phyloP scores from a whole-genome alignment of 2,888 invertebrate genomes.

The Encarsia formosa region DNA sequence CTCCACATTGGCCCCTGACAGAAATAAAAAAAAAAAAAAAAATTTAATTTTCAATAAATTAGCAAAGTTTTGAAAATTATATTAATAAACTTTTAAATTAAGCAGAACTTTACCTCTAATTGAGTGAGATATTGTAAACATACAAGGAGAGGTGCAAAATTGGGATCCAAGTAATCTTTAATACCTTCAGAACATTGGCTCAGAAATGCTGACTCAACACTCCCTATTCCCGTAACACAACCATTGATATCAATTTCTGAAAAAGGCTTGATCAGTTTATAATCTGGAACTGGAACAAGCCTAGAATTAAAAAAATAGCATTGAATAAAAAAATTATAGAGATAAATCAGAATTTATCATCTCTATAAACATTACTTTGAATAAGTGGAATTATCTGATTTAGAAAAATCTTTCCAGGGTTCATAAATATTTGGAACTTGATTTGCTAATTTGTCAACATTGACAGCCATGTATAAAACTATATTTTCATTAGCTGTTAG shows the following conservation, averaged over 20 bases:
- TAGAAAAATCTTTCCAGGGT: constrained; percentile 55
- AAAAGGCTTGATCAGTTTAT: constrained; percentile 48
- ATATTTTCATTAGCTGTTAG: constrained; percentile 62
- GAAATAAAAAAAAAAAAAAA: constrained; percentile 1
- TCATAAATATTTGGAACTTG: constrained; percentile 53
- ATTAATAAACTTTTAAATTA: neutral
- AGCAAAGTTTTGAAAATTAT: neutral
- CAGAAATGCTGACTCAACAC: constrained; percentile 75
- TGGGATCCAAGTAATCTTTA: constrained; percentile 59
- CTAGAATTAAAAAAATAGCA: constrained; percentile 32
- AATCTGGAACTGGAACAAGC: constrained; percentile 53
- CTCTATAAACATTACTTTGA: constrained; percentile 36
- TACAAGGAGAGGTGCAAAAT: constrained; percentile 70
- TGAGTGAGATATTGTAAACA: constrained; percentile 84
- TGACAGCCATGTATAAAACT: constrained; percentile 69
- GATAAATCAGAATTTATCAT: constrained; percentile 5
- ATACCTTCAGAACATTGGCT: constrained; percentile 67
- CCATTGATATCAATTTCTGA: constrained; percentile 53
- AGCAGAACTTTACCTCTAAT: constrained; percentile 61
- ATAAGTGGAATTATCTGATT: constrained; percentile 36
- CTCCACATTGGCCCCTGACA: constrained; percentile 84
- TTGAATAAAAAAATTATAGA: constrained; percentile 1
- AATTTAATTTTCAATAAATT: too few relatives aligned
- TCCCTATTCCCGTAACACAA: constrained; percentile 74
- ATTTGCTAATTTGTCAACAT: constrained; percentile 59